A percentile compares a stretch with the other conserved stretches of the same genome.
These are phyloP conservation scores for Pseudolaguvia tuberculata DNA, from an alignment of 2,113 vertebrate genomes.

Conservation along the genomic window DNA sequence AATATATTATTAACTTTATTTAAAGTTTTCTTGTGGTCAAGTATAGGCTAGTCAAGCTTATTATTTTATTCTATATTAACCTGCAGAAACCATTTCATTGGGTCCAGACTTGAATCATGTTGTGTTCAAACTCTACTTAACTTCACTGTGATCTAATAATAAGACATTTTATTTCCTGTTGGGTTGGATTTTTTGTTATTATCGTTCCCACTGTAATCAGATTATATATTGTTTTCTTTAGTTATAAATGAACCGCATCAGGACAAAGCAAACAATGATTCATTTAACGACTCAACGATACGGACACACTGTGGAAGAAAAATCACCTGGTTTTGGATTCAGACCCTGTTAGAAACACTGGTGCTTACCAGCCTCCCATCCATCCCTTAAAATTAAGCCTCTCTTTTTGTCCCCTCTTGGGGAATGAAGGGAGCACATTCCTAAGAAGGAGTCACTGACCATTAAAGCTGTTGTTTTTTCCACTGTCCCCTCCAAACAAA, in stretches of 20 bases:
- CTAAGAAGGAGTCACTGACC: slow-evolving; percentile 41
- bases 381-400: background rate
- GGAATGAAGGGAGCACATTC: slow-evolving; percentile 1
- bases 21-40: background rate
- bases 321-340: background rate
- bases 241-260: background rate
- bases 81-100: no score
- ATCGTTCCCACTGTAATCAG: background rate
- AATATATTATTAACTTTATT: background rate
- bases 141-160: background rate
- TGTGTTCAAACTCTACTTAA: no score
- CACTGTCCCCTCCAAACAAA: slow-evolving; percentile 37
- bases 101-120: no score
- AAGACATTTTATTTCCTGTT: background rate
- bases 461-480: slow-evolving; percentile 33
- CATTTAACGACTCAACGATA: background rate
- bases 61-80: no score
- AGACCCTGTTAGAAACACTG: background rate
- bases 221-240: background rate
- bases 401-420: background rate
- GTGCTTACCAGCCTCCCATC: background rate
- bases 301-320: background rate
- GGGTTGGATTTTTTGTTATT: background rate
- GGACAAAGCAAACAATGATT: background rate
- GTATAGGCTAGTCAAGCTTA: background rate